A percentile compares a stretch with the other conserved stretches of the same genome.
Conservation (phyloP, 2,888 invertebrate genomes). For the Piscicola geometra region DNA sequence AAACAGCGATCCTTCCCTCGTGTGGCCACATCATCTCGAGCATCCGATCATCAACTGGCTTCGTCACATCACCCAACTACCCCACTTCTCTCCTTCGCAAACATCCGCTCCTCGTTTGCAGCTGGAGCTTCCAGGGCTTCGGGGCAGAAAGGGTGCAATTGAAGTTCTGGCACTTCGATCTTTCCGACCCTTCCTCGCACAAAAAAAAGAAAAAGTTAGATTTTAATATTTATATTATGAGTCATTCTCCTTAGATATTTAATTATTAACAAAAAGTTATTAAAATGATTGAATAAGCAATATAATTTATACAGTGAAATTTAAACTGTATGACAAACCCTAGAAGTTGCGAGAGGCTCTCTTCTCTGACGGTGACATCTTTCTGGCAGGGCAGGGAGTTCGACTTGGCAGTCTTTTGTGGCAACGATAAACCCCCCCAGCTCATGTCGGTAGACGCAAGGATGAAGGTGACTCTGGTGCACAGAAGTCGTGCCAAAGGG, state of each 20-base stretch:
- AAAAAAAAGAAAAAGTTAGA: neutral
- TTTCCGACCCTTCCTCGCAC: conserved; percentile 34
- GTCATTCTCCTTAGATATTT: too few species aligned
- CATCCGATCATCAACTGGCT: neutral
- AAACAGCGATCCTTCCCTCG: too few species aligned
- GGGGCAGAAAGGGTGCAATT: conserved; percentile 75
- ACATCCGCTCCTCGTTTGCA: conserved; percentile 61
- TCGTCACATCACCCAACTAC: conserved; percentile 65
- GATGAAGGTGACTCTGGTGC: conserved; percentile 26
- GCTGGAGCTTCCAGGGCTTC: conserved; percentile 73
- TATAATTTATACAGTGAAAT: too few species aligned
- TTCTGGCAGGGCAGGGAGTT: conserved; percentile 77
- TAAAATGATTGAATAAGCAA: too few species aligned
- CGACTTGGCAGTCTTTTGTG: conserved; percentile 82
- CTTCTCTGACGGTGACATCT: conserved; percentile 75
- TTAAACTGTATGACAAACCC: too few species aligned
- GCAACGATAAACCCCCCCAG: conserved; percentile 73
- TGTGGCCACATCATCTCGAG: neutral
- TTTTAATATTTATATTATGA: neutral
- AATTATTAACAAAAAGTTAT: too few species aligned
- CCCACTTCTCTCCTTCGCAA: conserved; percentile 70
- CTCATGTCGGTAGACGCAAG: conserved; percentile 64
- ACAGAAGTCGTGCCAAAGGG: too few species aligned
- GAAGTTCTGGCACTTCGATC: conserved; percentile 60
- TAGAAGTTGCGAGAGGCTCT: conserved; percentile 58